Evolutionary conservation across 2,888 invertebrate genomes (phyloP), one percentile per base, ranked within the genome.

Genomic region (Conchocele bisecta): DNA sequence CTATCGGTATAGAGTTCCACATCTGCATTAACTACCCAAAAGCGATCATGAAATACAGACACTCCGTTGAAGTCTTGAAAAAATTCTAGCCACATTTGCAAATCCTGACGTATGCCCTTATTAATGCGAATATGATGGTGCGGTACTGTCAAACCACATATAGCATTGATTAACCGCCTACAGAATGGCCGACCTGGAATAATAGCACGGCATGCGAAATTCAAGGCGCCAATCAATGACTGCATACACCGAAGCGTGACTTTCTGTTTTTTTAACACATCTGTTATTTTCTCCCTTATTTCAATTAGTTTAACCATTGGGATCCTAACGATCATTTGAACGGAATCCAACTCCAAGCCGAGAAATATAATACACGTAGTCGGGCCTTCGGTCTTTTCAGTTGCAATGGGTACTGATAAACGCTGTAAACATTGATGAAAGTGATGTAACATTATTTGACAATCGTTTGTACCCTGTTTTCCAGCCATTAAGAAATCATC

Each of bases 401-500:
- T 17, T 17, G 61, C 61, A 3, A 61, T n/a, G n/a, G 61, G 68
- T 3, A 69, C 46, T 15, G 48, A 44, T 3, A 69, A n/a, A 4
- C 29, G 26, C 20, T 33, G 15, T 53, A 41, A 56, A 20, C 13
- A 26, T 13, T 48, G 13, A 26, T 46, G 11, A 15, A 29, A 44
- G 54, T 51, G 28, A 24, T 29, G n/a, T 11, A 24, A 17, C 50
- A 57, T 61, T 13, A 31, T 3, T 17, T 29, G 11, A 24, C 13
- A 15, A 17, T 54, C 46, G 3, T 57, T 17, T 22, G 63, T 22
- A 9, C 44, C 28, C 4, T 17, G 15, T 44, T 42, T 29, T 1
- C 70, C 70, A 2, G 59, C 70, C 11, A 54, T 33, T 5, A 70
- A 13, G 22, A 66, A 70, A 31, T 70, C 64, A 54, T 70, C 70